Evolutionary conservation across 2,113 vertebrate species (phyloP).

Genomic region (Gymnocephalus cernua): DNA sequence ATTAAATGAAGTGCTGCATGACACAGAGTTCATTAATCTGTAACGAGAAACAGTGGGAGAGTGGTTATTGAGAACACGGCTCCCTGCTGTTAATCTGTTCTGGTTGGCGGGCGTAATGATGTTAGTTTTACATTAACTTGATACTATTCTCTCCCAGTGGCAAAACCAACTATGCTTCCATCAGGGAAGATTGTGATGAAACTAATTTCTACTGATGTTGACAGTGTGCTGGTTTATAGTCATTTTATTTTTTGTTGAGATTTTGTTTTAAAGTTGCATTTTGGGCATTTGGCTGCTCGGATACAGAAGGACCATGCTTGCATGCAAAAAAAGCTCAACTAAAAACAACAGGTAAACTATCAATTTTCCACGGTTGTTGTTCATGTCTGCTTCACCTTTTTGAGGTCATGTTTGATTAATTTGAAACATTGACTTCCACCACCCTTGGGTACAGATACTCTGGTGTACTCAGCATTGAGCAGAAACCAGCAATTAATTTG

Average conservation of each 20-base stretch:
- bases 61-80: constrained; percentile 71
- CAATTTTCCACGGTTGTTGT: not conserved
- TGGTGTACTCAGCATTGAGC: constrained; percentile 50
- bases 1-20: constrained; percentile 65
- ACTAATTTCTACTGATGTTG: constrained; percentile 55
- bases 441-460: constrained; percentile 31
- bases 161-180: constrained; percentile 49
- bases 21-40: constrained; percentile 78
- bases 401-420: constrained; percentile 65
- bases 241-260: not conserved
- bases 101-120: constrained; percentile 72
- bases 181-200: constrained; percentile 54
- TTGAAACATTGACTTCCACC: constrained; percentile 45
- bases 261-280: not conserved
- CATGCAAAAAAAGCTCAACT: not conserved
- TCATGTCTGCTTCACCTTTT: constrained; percentile 14
- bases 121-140: constrained; percentile 77
- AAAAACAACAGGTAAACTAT: not conserved
- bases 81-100: constrained; percentile 80
- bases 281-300: not conserved
- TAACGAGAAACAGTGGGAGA: constrained; percentile 70
- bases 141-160: constrained; percentile 69
- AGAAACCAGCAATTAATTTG: constrained; percentile 74
- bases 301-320: not conserved
- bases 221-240: constrained; percentile 1